Conservation (phyloP, 2,888 invertebrate genomes). For the Drosophila mayaguana region DNA sequence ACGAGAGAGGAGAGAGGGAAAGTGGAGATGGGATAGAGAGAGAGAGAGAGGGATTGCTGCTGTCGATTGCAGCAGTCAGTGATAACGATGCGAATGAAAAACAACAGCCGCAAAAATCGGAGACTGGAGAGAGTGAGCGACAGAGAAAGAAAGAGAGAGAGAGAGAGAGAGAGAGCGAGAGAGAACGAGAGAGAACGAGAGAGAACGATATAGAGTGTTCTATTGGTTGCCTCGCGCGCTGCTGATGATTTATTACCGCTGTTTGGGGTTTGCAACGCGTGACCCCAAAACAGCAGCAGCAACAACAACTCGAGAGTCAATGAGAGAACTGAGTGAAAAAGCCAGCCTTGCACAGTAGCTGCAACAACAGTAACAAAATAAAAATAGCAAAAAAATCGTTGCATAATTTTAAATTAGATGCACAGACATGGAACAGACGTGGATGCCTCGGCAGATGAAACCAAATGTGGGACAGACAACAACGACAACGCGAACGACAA, state of each 20-base stretch:
- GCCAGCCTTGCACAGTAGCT: conserved; percentile 32
- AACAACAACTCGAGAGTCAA: conserved; percentile 55
- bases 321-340: conserved; percentile 63
- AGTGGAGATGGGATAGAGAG: not conserved
- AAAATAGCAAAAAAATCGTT: conserved; percentile 64
- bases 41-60: conserved; percentile 20
- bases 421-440: conserved; percentile 76
- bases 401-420: conserved; percentile 80
- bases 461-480: conserved; percentile 39
- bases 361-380: conserved; percentile 33
- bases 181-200: not conserved
- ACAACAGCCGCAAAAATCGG: conserved; percentile 23
- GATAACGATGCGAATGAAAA: conserved; percentile 71
- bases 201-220: not conserved
- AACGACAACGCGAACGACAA: conserved; percentile 19
- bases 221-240: conserved; percentile 29
- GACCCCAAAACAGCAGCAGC: conserved; percentile 68
- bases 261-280: conserved; percentile 77
- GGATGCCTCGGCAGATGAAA: conserved; percentile 34
- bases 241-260: conserved; percentile 74
- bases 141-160: not conserved
- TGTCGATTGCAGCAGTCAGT: conserved; percentile 78
- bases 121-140: not conserved
- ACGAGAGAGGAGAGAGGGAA: not conserved
- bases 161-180: not conserved